Percentiles rank a stretch among this genome's conserved stretches.
phyloP scores from a whole-genome alignment of 2,888 invertebrate genomes.

The Alitta virens region DNA sequence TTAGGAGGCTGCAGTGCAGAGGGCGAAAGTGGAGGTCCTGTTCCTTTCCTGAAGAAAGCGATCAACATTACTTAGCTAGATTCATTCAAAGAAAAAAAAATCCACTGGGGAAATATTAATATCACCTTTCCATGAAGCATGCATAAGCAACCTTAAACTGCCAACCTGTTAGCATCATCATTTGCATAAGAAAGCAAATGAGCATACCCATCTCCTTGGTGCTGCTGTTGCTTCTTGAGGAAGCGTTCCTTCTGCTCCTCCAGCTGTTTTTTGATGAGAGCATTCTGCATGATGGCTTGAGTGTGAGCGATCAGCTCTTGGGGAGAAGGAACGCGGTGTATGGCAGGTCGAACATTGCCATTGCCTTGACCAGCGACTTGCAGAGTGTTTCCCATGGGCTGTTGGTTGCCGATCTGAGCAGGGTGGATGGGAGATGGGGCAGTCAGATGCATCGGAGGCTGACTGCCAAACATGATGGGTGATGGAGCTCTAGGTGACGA shows the following conservation, averaged over 20 bases:
- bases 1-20: too few species aligned
- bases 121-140: too few species aligned
- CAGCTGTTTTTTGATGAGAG: constrained; percentile 82
- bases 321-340: constrained; percentile 65
- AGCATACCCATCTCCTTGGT: constrained; percentile 34
- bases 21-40: too few species aligned
- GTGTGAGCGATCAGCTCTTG: constrained; percentile 82
- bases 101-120: too few species aligned
- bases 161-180: background rate
- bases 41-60: too few species aligned
- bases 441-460: constrained; percentile 55
- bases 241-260: constrained; percentile 85
- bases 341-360: constrained; percentile 34
- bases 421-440: constrained; percentile 57
- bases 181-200: background rate
- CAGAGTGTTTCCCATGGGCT: constrained; percentile 26
- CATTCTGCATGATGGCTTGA: constrained; percentile 82
- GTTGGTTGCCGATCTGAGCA: constrained; percentile 16
- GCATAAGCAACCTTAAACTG: background rate
- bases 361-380: constrained; percentile 11
- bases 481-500: constrained; percentile 48
- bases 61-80: too few species aligned
- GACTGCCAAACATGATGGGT: constrained; percentile 56
- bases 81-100: too few species aligned
- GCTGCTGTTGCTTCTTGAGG: constrained; percentile 69